Evolutionary conservation across 2,888 invertebrate species (phyloP).

Genomic region (Elmis aenea): DNA sequence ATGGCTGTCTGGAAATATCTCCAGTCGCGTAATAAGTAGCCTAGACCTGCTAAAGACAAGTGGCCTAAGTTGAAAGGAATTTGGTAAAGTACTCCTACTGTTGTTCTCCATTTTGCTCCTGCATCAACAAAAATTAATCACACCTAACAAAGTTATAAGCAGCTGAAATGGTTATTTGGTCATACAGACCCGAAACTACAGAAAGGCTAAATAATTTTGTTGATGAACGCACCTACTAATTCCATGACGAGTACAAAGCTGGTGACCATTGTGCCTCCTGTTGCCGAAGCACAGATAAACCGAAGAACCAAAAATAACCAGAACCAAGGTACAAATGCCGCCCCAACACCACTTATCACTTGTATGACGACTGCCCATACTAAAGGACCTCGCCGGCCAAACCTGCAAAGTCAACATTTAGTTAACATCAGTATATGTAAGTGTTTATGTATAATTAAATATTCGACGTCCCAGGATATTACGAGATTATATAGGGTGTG

Average conservation of each 20-base stretch:
- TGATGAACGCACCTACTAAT: slow-evolving; percentile 50
- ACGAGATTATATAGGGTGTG: no score
- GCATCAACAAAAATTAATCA: slow-evolving; percentile 18
- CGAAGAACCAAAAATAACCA: slow-evolving; percentile 60
- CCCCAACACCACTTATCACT: slow-evolving; percentile 63
- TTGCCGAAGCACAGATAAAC: slow-evolving; percentile 68
- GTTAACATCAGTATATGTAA: no score
- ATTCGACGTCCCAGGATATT: no score
- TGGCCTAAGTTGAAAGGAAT: slow-evolving; percentile 57
- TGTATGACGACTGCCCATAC: slow-evolving; percentile 69
- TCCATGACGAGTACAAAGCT: slow-evolving; percentile 69
- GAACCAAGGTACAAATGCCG: slow-evolving; percentile 66
- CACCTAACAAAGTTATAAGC: not conserved
- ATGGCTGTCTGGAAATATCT: slow-evolving; percentile 53
- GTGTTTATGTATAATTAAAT: no score
- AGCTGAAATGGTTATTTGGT: no score
- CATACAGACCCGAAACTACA: no score
- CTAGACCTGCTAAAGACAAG: slow-evolving; percentile 50
- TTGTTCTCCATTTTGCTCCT: slow-evolving; percentile 53
- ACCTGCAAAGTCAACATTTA: slow-evolving; percentile 56
- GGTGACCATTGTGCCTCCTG: slow-evolving; percentile 80
- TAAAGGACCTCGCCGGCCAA: slow-evolving; percentile 69
- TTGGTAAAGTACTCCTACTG: slow-evolving; percentile 55
- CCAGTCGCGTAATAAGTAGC: slow-evolving; percentile 55
- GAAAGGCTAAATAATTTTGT: no score